phyloP scores from a whole-genome alignment of 1,140 invertebrate genomes.

The Temnothorax nylanderi region DNA sequence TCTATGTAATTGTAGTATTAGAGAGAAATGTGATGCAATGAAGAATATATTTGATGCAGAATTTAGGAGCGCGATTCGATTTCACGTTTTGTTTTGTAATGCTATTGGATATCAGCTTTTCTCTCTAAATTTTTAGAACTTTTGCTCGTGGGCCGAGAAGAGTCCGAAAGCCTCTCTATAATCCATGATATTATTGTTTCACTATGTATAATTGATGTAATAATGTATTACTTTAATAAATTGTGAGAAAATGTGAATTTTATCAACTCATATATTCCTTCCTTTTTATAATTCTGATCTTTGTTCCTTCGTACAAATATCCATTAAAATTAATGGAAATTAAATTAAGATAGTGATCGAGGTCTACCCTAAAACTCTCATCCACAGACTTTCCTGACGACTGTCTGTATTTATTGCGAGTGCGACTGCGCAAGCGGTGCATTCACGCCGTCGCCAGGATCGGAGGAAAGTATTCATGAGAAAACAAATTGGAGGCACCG shows the following conservation, averaged over 20 bases:
- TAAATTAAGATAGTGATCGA: background rate
- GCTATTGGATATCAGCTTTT: too few species aligned
- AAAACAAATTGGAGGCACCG: constrained; percentile 54
- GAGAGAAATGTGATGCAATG: background rate
- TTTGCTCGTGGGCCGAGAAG: background rate
- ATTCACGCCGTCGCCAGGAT: constrained; percentile 60
- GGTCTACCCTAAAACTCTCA: background rate
- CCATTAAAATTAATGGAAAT: background rate
- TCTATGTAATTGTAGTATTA: background rate
- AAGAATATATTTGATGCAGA: background rate
- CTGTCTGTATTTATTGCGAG: constrained; percentile 34
- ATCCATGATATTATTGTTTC: too few species aligned
- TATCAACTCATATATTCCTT: background rate
- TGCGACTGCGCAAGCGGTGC: constrained; percentile 51
- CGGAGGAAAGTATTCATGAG: constrained; percentile 62
- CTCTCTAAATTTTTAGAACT: background rate
- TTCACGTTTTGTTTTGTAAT: background rate
- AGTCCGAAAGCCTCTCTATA: too few species aligned
- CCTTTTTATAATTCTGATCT: background rate
- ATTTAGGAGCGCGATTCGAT: background rate
- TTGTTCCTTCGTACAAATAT: background rate
- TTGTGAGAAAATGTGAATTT: background rate
- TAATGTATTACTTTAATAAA: background rate
- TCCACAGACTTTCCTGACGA: constrained; percentile 45
- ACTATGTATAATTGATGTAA: background rate